A percentile compares a stretch with the other conserved stretches of the same genome.
Evolutionary conservation across 53 echinoderm and acorn worm genomes (phyloP).

Genomic region (Patiria pectinifera): DNA sequence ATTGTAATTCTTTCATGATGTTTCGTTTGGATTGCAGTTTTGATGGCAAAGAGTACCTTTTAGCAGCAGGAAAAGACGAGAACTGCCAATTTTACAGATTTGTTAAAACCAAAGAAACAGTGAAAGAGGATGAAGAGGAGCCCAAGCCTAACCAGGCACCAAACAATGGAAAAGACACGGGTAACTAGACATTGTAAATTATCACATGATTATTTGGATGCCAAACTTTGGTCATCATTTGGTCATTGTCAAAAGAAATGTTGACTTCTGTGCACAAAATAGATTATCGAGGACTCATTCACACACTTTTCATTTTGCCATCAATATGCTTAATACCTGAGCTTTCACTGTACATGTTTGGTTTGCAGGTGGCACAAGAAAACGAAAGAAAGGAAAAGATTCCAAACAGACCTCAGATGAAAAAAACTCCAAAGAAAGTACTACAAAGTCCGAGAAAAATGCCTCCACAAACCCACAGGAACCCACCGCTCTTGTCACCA

Average conservation of each 20-base stretch:
- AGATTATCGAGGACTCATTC: too few species aligned
- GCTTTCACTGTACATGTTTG: background rate
- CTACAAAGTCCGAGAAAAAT: conserved; percentile 17
- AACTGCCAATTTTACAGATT: conserved; percentile 84
- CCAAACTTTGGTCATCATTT: too few species aligned
- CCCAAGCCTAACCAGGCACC: conserved; percentile 25
- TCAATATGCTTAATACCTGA: too few species aligned
- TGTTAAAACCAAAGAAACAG: conserved; percentile 57
- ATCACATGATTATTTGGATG: background rate
- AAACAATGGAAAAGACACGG: conserved; percentile 51
- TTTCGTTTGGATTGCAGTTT: conserved; percentile 49
- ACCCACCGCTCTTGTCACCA: conserved; percentile 20
- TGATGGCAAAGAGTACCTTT: conserved; percentile 85
- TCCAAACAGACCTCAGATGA: conserved; percentile 27
- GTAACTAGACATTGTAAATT: conserved; percentile 23
- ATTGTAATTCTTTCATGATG: background rate
- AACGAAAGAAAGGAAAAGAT: conserved; percentile 72
- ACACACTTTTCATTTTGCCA: too few species aligned
- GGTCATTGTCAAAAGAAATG: too few species aligned
- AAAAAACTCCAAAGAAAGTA: conserved; percentile 60
- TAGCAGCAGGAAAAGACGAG: conserved; percentile 85
- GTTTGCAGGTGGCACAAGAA: conserved; percentile 60
- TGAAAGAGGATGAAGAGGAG: conserved; percentile 47
- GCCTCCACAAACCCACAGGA: conserved; percentile 7
- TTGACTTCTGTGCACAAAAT: too few species aligned